Base-by-base conservation (phyloP, 2,888 invertebrate species). In the Agrochola lota region DNA sequence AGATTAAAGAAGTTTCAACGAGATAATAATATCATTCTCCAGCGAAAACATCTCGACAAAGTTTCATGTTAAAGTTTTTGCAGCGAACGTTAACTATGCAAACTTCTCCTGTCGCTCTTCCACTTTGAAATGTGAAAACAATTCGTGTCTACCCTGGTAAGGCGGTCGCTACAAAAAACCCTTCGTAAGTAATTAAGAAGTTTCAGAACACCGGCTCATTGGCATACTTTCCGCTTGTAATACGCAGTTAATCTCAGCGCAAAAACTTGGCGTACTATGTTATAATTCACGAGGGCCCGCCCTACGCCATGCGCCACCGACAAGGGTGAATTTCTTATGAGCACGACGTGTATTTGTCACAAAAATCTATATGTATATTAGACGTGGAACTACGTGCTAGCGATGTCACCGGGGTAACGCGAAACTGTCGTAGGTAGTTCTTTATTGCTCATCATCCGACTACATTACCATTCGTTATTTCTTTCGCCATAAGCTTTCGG, bases 311-410 rank as follows among this genome's bases (percentile, higher is more conserved):
- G 87, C 91, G 93, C 92, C 91, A 91, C 91, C 91, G 93, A 94
- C 94, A 93, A 92, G 94, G 94, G 94, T 94, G 94, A 95, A 94
- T 95, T 94, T 94, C 93, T 95, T 94, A 94, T 94, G 93, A 94
- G 92, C 89, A 86, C 88, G 88, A 89, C 91, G 91, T 91, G 92
- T 93, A 94, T 94, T 93, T 94, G 93, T 95, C 94, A 94, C 93
- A 90, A 91, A 93, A 93, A 94, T 93, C 91, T 93, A 94, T 92
- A 92, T 89, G 90, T 92, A 92, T 90, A 91, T 90, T 89, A 88
- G 86, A 86, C 84, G 77, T 35, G 71, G 15, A 85, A 46, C 74
- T 88, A 88, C 88, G 88, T 88, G 88, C 83, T 80, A 83, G 78
- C 80, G 84, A 90, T 88, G 81, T 85, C 67, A 73, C 85, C 81